These are phyloP conservation scores for Anarhynchus alexandrinus DNA, from an alignment of 2,113 vertebrate species.

Conservation along the genomic window DNA sequence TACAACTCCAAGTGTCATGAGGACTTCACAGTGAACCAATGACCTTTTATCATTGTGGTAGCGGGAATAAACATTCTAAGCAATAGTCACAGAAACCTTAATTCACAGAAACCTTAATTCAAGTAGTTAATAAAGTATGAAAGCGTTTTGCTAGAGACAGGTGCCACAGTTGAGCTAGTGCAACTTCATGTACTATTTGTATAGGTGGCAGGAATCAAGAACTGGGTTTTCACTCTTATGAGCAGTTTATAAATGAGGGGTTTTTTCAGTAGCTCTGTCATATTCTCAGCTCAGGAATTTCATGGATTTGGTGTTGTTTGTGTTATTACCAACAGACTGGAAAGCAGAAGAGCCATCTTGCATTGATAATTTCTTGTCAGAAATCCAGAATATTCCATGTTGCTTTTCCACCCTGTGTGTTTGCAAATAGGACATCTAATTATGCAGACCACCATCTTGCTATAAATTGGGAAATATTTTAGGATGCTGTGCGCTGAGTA, in stretches of 20 bases:
- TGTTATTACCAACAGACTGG: not conserved
- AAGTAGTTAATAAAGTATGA: not conserved
- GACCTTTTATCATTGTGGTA: not conserved
- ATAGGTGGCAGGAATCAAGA: not conserved
- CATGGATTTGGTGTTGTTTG: not conserved
- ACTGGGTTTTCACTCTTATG: not conserved
- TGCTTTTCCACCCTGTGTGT: not conserved
- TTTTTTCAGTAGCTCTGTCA: accelerated
- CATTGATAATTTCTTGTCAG: not conserved
- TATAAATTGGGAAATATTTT: not conserved
- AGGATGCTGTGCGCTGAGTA: not conserved
- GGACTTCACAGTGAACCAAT: not conserved
- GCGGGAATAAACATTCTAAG: not conserved
- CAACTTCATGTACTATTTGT: not conserved
- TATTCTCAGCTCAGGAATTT: not conserved
- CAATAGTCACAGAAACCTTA: not conserved
- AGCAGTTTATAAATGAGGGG: not conserved
- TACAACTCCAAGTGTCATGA: not conserved
- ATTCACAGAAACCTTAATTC: not conserved
- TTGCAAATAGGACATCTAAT: not conserved
- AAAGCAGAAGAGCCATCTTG: not conserved
- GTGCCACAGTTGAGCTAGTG: not conserved
- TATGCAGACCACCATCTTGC: not conserved
- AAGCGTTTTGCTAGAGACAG: not conserved
- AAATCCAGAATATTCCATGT: not conserved